These are phyloP conservation scores for Callosobruchus maculatus DNA, from an alignment of 2,888 invertebrate species.

Conservation along the genomic window DNA sequence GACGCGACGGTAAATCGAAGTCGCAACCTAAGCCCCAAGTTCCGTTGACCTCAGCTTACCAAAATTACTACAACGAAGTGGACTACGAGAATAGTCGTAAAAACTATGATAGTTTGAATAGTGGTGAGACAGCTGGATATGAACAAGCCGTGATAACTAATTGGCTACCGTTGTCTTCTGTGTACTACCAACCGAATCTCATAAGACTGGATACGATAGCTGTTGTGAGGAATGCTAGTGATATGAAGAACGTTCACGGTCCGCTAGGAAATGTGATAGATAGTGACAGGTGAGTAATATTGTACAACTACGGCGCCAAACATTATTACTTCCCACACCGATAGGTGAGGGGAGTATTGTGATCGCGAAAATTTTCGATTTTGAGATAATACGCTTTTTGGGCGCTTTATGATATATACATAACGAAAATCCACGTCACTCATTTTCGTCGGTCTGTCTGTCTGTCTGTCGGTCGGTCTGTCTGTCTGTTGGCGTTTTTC, in stretches of 20 bases:
- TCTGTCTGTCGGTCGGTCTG: too few species aligned
- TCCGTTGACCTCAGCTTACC: slow-evolving; percentile 15
- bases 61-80: slow-evolving; percentile 41
- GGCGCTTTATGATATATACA: too few species aligned
- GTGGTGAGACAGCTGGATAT: slow-evolving; percentile 3
- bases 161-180: slow-evolving; percentile 46
- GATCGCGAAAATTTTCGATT: too few species aligned
- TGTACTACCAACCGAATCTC: slow-evolving; percentile 38
- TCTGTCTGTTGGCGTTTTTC: too few species aligned
- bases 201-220: slow-evolving; percentile 39
- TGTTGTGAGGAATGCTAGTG: slow-evolving; percentile 37
- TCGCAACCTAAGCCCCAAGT: slow-evolving; percentile 2
- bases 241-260: slow-evolving; percentile 23
- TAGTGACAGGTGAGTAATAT: slow-evolving; percentile 38
- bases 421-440: too few species aligned
- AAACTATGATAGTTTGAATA: slow-evolving; percentile 11
- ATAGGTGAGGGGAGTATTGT: too few species aligned
- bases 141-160: slow-evolving; percentile 37
- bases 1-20: slow-evolving; percentile 56
- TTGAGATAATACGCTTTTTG: too few species aligned
- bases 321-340: too few species aligned
- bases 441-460: too few species aligned
- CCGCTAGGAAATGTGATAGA: slow-evolving; percentile 39
- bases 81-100: background rate
- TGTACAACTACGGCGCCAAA: background rate